Base-by-base conservation (phyloP, 1,140 invertebrate genomes). In the Popillia japonica region DNA sequence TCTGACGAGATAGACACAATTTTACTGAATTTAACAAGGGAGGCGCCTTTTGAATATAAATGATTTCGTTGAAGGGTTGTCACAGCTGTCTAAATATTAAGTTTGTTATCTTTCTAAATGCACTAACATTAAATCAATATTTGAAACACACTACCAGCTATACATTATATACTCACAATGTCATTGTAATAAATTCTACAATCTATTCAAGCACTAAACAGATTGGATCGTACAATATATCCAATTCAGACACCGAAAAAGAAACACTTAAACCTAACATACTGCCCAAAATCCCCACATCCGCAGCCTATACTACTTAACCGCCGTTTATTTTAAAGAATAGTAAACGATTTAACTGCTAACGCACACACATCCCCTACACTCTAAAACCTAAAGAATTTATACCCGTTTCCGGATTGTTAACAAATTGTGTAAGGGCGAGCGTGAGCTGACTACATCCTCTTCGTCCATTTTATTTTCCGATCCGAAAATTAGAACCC, bases 401-500 rank as follows among this genome's bases (percentile, higher is more conserved):
- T 55, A 55, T 55, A 17, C 48, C 48, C 48, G 48, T 55, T 55
- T 55, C 27, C 48, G 48, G 6, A 55, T 17, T 55, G 48, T 68
- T 68, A 68, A 68, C 27, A 68, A 68, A 68, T 68, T 68, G 61
- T 34, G 22, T 68, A 34, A 68, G 27, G 27, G 22, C 7, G 10
- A 34, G 27, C 61, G 61, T 22, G 22, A 68, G 27, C 61, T 10
- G 22, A 68, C 11, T 68, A 68, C 61, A 68, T 34, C 61, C 61
- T 68, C 9, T 68, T 14, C 61, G 61, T 68, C 61, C 61, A 22
- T 68, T 68, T 68, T 68, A 68, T 68, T 34, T 68, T 68, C 22
- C 61, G 61, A 68, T 20, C 61, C 61, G 61, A 68, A 68, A 68
- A 68, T 68, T 68, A 68, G 61, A 68, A 22, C 61, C 61, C 61